Evolutionary conservation across 2,113 vertebrate genomes (phyloP), one percentile per base, ranked within the genome.

Genomic region (Tamias sibiricus): DNA sequence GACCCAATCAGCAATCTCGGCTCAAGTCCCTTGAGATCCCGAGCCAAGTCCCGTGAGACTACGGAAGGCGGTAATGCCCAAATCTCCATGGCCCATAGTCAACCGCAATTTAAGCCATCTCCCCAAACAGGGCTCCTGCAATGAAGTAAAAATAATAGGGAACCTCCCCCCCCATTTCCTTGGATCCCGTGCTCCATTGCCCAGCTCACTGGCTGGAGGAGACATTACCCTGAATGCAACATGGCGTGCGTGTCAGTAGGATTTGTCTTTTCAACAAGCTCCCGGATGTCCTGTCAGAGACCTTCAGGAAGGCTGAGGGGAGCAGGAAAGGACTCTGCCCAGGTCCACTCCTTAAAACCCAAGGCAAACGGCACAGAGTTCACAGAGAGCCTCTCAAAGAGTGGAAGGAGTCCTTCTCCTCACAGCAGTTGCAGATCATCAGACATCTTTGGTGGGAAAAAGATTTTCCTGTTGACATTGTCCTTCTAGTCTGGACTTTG

Each of bases 241-340:
- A n/a, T 0, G 35, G 4, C 3, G 1, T 69, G 54, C 49, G 2
- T 14, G n/a, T 37, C 49, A 10, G 22, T 0, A 22, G 69, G 3
- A 8, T 35, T 57, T 1, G 0, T 42, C 12, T 87, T 28, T 52
- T 32, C 13, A 22, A 8, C 9, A 11, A 28, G 14, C 24, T 72
- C 77, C 30, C 13, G n/a, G 19, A 11, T 6, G 9, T 32, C 40
- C 26, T 16, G 2, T 40, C 68, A 20, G 49, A 32, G 59, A 12
- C 20, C 20, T 83, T n/a, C 12, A 14, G 12, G 47, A 16, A 19
- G 14, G 4, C n/a, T 40, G 4, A 12, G 2, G 13, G 44, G 20
- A 42, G 9, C 57, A 28, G 28, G 19, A 30, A 40, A 9, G 24
- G 28, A 6, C 16, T 22, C 37, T 35, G 19, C 30, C 22, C 1